phyloP scores from a whole-genome alignment of 2,113 vertebrate genomes.

The Sander lucioperca region DNA sequence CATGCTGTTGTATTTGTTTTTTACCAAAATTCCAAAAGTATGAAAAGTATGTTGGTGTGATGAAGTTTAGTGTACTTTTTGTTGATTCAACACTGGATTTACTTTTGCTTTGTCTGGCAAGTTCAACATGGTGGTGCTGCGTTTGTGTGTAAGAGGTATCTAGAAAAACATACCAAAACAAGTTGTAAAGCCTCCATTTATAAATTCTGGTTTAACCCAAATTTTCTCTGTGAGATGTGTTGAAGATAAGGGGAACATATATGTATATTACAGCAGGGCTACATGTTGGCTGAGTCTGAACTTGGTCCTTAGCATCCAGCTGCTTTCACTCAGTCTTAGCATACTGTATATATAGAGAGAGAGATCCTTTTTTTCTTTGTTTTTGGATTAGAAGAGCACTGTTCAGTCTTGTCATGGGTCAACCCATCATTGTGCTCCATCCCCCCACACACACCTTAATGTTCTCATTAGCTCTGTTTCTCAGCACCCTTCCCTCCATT shows the following conservation, averaged over 20 bases:
- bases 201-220: not conserved
- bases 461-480: constrained; percentile 53
- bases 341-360: constrained; percentile 8
- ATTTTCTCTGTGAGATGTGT: constrained; percentile 23
- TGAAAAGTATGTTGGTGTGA: constrained; percentile 2
- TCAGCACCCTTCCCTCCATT: constrained; percentile 48
- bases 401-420: constrained; percentile 49
- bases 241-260: constrained; percentile 18
- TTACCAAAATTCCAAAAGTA: not conserved
- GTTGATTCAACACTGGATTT: constrained; percentile 1
- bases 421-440: constrained; percentile 27
- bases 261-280: constrained; percentile 35
- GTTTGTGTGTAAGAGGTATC: constrained; percentile 10
- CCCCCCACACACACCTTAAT: constrained; percentile 43
- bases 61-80: constrained; percentile 2
- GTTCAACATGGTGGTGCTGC: not conserved
- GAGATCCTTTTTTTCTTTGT: constrained; percentile 21
- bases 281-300: constrained; percentile 18
- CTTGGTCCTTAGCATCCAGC: constrained; percentile 13
- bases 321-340: constrained; percentile 31
- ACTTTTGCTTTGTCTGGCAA: constrained; percentile 17
- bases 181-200: constrained; percentile 4
- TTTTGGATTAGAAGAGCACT: constrained; percentile 52
- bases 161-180: constrained; percentile 3
- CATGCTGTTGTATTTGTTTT: not conserved